Percentiles rank a stretch among this genome's conserved stretches.
These are phyloP conservation scores for Lissocephala sabroskyi DNA, from an alignment of 2,888 invertebrate species.

Conservation along the genomic window DNA sequence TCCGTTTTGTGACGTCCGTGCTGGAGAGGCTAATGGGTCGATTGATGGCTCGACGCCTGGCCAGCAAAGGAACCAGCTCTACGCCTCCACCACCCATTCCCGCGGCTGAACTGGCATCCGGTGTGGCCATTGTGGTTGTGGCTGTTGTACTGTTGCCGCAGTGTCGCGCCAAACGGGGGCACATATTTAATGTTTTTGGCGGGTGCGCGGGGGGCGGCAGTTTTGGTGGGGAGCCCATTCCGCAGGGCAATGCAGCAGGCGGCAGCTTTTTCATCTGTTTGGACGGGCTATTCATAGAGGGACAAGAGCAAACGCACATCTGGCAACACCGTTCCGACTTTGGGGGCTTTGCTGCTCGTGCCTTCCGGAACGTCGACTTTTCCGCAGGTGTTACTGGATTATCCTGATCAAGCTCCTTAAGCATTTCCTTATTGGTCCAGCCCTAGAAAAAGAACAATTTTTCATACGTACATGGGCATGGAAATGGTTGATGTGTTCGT, in stretches of 20 bases:
- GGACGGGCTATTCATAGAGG: slow-evolving; percentile 41
- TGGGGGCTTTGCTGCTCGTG: slow-evolving; percentile 45
- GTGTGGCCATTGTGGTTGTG: slow-evolving; percentile 12
- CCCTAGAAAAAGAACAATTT: slow-evolving; percentile 60
- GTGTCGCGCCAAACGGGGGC: slow-evolving; percentile 46
- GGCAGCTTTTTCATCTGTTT: slow-evolving; percentile 35
- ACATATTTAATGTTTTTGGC: slow-evolving; percentile 45
- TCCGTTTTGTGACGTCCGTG: slow-evolving; percentile 74
- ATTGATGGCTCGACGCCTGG: slow-evolving; percentile 77
- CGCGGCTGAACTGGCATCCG: slow-evolving; percentile 9
- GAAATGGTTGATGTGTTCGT: not conserved
- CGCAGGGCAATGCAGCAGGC: slow-evolving; percentile 13
- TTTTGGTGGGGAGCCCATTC: slow-evolving; percentile 18
- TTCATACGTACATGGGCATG: not conserved
- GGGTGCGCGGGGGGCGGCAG: slow-evolving; percentile 17
- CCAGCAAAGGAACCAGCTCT: slow-evolving; percentile 84
- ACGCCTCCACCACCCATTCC: slow-evolving; percentile 83
- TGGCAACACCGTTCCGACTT: slow-evolving; percentile 66
- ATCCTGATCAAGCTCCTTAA: slow-evolving; percentile 70
- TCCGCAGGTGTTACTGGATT: slow-evolving; percentile 69
- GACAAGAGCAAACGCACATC: slow-evolving; percentile 68
- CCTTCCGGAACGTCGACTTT: slow-evolving; percentile 65
- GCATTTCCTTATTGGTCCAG: slow-evolving; percentile 72
- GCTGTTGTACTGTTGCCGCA: slow-evolving; percentile 4
- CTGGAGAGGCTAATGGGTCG: slow-evolving; percentile 75